Percentiles rank a stretch among this genome's conserved stretches.
phyloP scores from a whole-genome alignment of 2,113 vertebrate genomes.

The Paramormyrops kingsleyae region DNA sequence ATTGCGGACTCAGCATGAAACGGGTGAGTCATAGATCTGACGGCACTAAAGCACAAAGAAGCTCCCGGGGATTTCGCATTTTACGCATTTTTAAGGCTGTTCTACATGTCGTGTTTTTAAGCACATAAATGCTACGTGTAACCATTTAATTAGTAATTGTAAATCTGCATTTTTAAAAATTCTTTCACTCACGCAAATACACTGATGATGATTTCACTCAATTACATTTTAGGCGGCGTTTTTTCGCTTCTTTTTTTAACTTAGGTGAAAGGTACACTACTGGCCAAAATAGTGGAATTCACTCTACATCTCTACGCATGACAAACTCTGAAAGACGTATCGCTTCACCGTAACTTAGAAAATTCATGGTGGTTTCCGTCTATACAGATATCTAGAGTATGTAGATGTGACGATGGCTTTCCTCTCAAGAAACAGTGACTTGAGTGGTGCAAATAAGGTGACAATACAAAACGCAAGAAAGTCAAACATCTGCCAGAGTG shows the following conservation, averaged over 20 bases:
- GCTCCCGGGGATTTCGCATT: not conserved
- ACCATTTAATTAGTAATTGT: not conserved
- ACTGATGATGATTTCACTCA: not conserved
- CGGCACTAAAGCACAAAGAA: not conserved
- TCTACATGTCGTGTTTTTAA: not conserved
- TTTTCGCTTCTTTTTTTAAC: not conserved
- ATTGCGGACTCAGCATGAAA: not conserved
- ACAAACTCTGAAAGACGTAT: not conserved
- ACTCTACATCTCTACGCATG: not conserved
- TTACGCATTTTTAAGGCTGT: not conserved
- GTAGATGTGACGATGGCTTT: not conserved
- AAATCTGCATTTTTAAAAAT: not conserved
- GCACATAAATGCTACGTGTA: not conserved
- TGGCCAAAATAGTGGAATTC: not conserved
- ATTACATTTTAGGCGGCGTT: too few relatives aligned
- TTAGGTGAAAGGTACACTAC: not conserved
- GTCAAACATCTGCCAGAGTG: not conserved
- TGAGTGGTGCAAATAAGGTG: not conserved
- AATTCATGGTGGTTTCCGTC: not conserved
- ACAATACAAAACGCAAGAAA: not conserved
- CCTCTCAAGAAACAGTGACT: not conserved
- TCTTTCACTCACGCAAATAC: not conserved
- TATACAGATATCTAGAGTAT: not conserved
- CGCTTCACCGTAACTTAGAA: not conserved
- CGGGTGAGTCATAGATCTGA: not conserved